phyloP scores from a whole-genome alignment of 1,140 invertebrate genomes.

The Cotesia glomerata region DNA sequence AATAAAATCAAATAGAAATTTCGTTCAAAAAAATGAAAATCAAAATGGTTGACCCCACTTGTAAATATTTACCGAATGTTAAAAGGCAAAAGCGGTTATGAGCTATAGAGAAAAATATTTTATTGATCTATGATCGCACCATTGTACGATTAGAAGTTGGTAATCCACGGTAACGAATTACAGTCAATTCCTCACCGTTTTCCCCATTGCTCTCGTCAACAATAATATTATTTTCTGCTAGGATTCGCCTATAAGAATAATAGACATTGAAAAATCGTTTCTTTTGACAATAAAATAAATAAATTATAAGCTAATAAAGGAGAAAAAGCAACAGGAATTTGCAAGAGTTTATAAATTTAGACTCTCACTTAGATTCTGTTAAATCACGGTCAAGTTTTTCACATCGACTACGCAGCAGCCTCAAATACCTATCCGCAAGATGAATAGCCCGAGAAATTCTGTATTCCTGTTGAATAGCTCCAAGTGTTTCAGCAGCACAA shows the following conservation, averaged over 20 bases:
- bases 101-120: not conserved
- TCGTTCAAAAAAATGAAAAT: too few species aligned
- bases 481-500: constrained; percentile 55
- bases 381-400: constrained; percentile 52
- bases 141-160: constrained; percentile 56
- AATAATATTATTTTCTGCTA: constrained; percentile 55
- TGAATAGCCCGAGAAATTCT: constrained; percentile 52
- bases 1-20: too few species aligned
- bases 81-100: too few species aligned
- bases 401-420: constrained; percentile 49
- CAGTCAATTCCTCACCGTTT: constrained; percentile 53
- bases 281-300: not conserved
- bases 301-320: not conserved
- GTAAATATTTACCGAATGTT: too few species aligned
- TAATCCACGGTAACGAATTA: constrained; percentile 51
- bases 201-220: constrained; percentile 54
- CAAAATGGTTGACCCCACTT: too few species aligned
- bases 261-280: not conserved
- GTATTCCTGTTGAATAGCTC: constrained; percentile 56
- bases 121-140: constrained; percentile 43
- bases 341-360: constrained; percentile 3
- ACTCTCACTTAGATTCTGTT: constrained; percentile 57
- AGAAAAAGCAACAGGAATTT: constrained; percentile 3
- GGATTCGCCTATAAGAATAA: constrained; percentile 54
- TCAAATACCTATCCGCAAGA: constrained; percentile 55